Evolutionary conservation across 1,140 invertebrate species (phyloP), one percentile per base, ranked within the genome.

Genomic region (Pomacea maculata): DNA sequence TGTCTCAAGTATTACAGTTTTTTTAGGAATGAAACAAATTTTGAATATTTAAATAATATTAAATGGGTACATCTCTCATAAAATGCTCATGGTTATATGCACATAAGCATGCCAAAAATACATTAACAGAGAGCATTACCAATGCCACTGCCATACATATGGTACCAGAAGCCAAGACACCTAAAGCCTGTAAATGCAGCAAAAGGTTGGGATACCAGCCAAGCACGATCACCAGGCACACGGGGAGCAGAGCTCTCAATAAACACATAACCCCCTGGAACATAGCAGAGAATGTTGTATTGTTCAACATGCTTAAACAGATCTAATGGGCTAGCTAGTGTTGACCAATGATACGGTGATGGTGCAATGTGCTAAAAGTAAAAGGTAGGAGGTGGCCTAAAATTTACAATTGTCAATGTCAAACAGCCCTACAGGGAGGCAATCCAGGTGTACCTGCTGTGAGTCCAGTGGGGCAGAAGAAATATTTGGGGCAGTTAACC

Each of bases 221-320:
- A 80, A n/a, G 89, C 89, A n/a, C 80, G 83, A 72, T 91, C 87
- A 9, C 87, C 87, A 57, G 61, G 77, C 1, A n/a, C 25, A 25
- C 85, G 81, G 5, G 88, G 87, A n/a, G 73, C 45, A 80, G 87
- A 88, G 3, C 88, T 84, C 81, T 91, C 90, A 70, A 88, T 89
- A 80, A 87, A 91, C 83, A 87, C 84, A 79, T 88, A 89, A 67
- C 86, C 86, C 6, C 87, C 88, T 89, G 76, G 29, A 82, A 81
- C 55, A 80, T n/a, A 67, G 14, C 19, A 68, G 45, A 65, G 0
- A 65, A n/a, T 29, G 12, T 70, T 45, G 34, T 45, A 45, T 45
- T 45, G 34, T 45, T 45, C 34, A 45, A 45, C 25, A 21, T 25
- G 72, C 25, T 34, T 65, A 65, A 65, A 70, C 57, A 61, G 15